Percentiles rank a stretch among this genome's conserved stretches.
phyloP scores from a whole-genome alignment of 1,140 invertebrate genomes.

The Drosophila melanogaster region Release_6_plus_ISO1_MT NC_004354.4:6253001-6253500 shows the following conservation, averaged over 20 bases:
- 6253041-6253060: constrained; percentile 52
- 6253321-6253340: background rate
- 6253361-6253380: background rate
- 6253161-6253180: background rate
- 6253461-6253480: background rate
- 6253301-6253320: background rate
- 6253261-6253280: constrained; percentile 2
- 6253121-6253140: constrained; percentile 47
- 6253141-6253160: constrained; percentile 15
- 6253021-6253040: constrained; percentile 39
- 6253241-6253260: too few species aligned
- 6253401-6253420: too few species aligned
- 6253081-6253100: constrained; percentile 62
- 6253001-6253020: constrained; percentile 34
- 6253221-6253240: background rate
- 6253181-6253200: background rate
- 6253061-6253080: constrained; percentile 55
- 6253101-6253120: constrained; percentile 61
- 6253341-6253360: background rate
- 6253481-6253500: too few species aligned
- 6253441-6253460: background rate
- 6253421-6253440: too few species aligned
- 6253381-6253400: background rate
- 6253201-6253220: background rate
- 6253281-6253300: background rate